Percentiles rank a stretch among this genome's conserved stretches.
Evolutionary conservation across 30 jellyfish, hydroid and myxozoan genomes (phyloP).

Genomic region (Hydra vulgaris): DNA sequence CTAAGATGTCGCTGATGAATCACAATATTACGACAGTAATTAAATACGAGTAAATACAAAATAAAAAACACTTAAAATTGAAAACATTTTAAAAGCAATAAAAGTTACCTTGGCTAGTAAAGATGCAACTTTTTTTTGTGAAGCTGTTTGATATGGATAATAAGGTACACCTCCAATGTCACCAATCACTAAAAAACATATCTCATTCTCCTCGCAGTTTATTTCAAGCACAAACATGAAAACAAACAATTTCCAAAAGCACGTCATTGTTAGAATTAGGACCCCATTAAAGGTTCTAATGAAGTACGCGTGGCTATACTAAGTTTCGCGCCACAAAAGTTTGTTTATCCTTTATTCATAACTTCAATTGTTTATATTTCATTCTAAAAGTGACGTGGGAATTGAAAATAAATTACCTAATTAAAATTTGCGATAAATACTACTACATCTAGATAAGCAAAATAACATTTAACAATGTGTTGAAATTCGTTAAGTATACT

Average conservation of each 20-base stretch:
- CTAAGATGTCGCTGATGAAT: no score
- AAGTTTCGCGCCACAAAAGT: neutral
- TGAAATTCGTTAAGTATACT: neutral
- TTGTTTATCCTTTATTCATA: neutral
- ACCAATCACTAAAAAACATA: constrained; percentile 73
- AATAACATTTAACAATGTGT: neutral
- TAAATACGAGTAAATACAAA: neutral
- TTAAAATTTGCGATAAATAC: neutral
- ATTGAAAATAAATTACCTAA: neutral
- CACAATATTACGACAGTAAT: no score
- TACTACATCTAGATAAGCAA: neutral
- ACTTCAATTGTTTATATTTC: neutral
- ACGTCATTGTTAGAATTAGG: neutral
- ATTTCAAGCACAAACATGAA: neutral
- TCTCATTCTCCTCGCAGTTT: neutral
- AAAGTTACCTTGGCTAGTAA: constrained; percentile 73
- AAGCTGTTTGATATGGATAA: constrained; percentile 74
- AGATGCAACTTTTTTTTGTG: constrained; percentile 70
- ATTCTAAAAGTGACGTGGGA: neutral
- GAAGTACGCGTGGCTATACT: neutral
- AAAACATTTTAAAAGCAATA: neutral
- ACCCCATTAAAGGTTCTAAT: neutral
- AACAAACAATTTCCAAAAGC: neutral
- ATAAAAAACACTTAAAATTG: neutral
- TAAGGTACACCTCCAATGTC: constrained; percentile 87